Percentiles rank a stretch among this genome's conserved stretches.
These are phyloP conservation scores for Paramormyrops kingsleyae DNA, from an alignment of 2,113 vertebrate genomes.

Conservation along the genomic window DNA sequence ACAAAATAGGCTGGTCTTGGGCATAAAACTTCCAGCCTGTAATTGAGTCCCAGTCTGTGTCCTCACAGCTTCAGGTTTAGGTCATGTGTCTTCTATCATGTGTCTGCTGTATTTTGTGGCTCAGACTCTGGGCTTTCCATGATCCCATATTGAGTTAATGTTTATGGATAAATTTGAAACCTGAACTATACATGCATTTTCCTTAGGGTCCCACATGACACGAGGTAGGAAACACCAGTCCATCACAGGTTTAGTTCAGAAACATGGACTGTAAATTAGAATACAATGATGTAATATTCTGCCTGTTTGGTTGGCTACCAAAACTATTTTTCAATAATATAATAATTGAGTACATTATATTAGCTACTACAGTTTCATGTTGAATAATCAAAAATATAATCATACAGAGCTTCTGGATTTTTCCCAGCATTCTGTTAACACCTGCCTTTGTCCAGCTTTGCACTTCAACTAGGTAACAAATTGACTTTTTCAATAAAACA, in stretches of 20 bases:
- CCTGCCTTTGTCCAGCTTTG: not conserved
- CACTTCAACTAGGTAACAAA: not conserved
- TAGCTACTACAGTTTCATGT: not conserved
- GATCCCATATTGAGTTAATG: not conserved
- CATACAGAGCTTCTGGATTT: not conserved
- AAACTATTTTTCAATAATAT: not conserved
- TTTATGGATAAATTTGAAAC: not conserved
- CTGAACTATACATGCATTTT: not conserved
- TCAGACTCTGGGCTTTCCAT: not conserved
- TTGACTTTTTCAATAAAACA: not conserved
- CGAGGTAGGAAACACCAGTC: not conserved
- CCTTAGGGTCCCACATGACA: not conserved
- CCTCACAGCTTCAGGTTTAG: too few relatives aligned
- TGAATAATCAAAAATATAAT: not conserved
- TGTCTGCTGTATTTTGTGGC: too few relatives aligned
- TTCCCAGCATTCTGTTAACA: not conserved
- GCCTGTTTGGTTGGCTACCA: not conserved
- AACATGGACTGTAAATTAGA: not conserved
- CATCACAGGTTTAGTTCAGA: not conserved
- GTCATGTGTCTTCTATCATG: too few relatives aligned
- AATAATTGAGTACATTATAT: not conserved
- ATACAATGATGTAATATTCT: not conserved
- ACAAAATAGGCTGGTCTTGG: too few relatives aligned
- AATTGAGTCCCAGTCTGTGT: too few relatives aligned
- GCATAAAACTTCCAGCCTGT: too few relatives aligned